phyloP scores from a whole-genome alignment of 1,140 invertebrate species.

The Bombus fervidus region DNA sequence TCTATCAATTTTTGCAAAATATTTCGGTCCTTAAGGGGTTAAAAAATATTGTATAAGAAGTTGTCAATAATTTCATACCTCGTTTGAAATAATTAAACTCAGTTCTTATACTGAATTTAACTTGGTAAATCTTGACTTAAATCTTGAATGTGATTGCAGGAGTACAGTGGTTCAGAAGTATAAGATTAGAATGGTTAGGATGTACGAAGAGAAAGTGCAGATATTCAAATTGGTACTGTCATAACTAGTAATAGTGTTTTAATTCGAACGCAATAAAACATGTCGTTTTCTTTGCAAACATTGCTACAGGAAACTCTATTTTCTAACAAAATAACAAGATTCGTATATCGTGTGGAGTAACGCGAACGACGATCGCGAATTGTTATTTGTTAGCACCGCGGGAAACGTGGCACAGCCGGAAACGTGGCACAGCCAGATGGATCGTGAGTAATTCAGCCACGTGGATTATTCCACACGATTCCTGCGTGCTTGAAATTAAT shows the following conservation, averaged over 20 bases:
- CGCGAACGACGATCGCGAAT: neutral
- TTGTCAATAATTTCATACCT: too few species aligned
- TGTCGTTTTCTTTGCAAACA: too few species aligned
- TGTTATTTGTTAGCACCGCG: constrained; percentile 2
- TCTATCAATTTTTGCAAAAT: too few species aligned
- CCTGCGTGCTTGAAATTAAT: constrained; percentile 62
- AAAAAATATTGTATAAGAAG: too few species aligned
- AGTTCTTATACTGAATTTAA: too few species aligned
- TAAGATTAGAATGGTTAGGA: too few species aligned
- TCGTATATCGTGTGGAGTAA: neutral
- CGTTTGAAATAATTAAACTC: too few species aligned
- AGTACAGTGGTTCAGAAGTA: too few species aligned
- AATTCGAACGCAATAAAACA: neutral
- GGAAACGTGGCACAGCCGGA: constrained; percentile 5
- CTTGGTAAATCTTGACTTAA: too few species aligned
- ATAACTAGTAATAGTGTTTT: neutral
- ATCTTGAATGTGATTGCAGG: too few species aligned
- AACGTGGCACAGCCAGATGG: neutral
- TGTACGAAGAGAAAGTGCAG: too few species aligned
- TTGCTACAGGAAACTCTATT: neutral
- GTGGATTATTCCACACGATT: constrained; percentile 34
- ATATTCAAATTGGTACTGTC: neutral
- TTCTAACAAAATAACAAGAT: neutral
- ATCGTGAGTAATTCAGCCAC: neutral
- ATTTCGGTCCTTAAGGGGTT: too few species aligned